Base-by-base conservation (phyloP, 1,140 invertebrate species). In the Drosophila sechellia region DNA sequence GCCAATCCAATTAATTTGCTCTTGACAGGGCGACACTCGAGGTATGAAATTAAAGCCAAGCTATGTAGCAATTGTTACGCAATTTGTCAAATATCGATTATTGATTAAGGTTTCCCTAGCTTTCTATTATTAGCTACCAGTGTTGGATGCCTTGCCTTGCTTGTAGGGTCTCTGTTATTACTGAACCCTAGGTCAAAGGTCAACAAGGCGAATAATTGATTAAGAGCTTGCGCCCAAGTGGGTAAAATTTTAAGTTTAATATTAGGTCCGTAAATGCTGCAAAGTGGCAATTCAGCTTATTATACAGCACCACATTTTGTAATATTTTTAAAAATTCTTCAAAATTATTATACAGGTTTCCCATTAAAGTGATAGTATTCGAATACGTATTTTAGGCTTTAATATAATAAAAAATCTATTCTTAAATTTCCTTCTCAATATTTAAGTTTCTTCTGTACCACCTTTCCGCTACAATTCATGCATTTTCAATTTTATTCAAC, bases 21-120 rank as follows among this genome's bases (percentile, higher is more conserved):
- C 12, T 57, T 73, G 68, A 74, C 57, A 61, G 58, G 69, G 52
- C 63, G 52, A 65, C 55, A 72, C 71, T 84, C 27, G 37, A 50
- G 76, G 39, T 72, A 58, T 57, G 58, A 65, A 81, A 80, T 81
- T 81, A 86, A 85, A 85, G 81, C 65, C 73, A 55, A 40, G 31
- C 63, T 42, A 15, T 76, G 60, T 52, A 52, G 37, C 42, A 66
- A 55, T 79, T 77, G 73, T 73, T 81, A 42, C 61, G 65, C 48
- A 77, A 85, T 85, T 85, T 85, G 77, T 85, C 77, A 81, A 58
- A 65, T 74, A 86, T 81, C 57, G 81, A 85, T 85, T 81, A 85
- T 86, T 85, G 81, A 85, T 85, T 85, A 81, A 43, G 68, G 48
- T 61, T 43, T 56, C 77, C 45, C 49, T 42, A 27, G 68, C 10